phyloP scores from a whole-genome alignment of 2,888 invertebrate genomes.

The Amiota minor region DNA sequence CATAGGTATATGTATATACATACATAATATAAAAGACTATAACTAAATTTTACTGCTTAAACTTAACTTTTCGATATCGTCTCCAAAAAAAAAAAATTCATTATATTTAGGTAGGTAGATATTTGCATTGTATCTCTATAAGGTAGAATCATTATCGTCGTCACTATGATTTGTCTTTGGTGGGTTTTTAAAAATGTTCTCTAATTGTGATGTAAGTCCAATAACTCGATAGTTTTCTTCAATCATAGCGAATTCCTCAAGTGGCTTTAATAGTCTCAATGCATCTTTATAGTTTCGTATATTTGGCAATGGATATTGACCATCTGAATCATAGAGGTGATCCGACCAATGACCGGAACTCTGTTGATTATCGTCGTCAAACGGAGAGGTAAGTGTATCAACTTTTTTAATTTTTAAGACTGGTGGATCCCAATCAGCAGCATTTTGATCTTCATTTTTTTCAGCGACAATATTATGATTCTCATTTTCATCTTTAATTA shows the following conservation, averaged over 20 bases:
- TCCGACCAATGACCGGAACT: conserved; percentile 51
- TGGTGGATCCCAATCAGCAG: conserved; percentile 31
- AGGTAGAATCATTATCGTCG: too few species aligned
- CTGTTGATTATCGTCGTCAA: background rate
- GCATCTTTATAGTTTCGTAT: conserved; percentile 64
- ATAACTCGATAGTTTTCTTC: conserved; percentile 70
- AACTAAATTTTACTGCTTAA: too few species aligned
- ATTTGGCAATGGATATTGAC: conserved; percentile 45
- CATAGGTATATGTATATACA: too few species aligned
- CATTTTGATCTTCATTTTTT: too few species aligned
- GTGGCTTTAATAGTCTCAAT: conserved; percentile 62
- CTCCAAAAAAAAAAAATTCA: too few species aligned
- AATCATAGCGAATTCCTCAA: conserved; percentile 69
- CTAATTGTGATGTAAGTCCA: conserved; percentile 67
- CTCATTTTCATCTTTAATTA: conserved; percentile 38
- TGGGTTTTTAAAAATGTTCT: conserved; percentile 61
- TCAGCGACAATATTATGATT: conserved; percentile 45
- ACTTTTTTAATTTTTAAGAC: conserved; percentile 61
- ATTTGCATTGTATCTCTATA: too few species aligned
- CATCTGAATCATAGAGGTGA: conserved; percentile 41
- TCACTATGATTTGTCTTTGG: conserved; percentile 1
- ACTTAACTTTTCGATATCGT: too few species aligned
- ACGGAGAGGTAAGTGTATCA: conserved; percentile 39
- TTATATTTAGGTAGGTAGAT: too few species aligned
- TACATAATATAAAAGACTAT: too few species aligned